phyloP scores from a whole-genome alignment of 2,113 vertebrate genomes.

The Ammospiza caudacuta region DNA sequence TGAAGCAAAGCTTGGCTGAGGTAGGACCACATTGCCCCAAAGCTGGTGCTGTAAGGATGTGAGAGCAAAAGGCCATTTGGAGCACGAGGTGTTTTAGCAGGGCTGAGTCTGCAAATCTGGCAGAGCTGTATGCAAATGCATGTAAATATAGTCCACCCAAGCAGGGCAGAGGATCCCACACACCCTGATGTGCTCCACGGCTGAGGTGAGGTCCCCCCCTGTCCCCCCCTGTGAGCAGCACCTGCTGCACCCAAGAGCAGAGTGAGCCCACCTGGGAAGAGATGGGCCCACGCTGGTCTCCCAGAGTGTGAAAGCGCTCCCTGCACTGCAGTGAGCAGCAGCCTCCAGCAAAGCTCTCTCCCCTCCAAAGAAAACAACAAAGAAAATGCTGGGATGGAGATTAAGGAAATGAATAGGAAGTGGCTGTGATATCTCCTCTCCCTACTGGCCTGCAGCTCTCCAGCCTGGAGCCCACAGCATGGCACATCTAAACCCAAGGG shows the following conservation, averaged over 20 bases:
- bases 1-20: neutral
- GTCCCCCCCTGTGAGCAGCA: accelerated
- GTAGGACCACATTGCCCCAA: neutral
- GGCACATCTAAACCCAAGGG: neutral
- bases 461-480: neutral
- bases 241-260: neutral
- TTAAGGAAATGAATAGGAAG: slow-evolving; percentile 49
- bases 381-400: neutral
- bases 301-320: neutral
- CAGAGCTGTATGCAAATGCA: neutral
- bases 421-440: neutral
- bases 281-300: accelerated
- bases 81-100: neutral
- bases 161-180: neutral
- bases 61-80: neutral
- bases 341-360: neutral
- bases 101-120: neutral
- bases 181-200: neutral
- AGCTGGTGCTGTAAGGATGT: neutral
- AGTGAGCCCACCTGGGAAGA: neutral
- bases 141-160: neutral
- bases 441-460: neutral
- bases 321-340: neutral
- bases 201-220: too few relatives aligned
- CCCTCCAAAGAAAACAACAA: neutral